Evolutionary conservation across 2,888 invertebrate genomes (phyloP), one percentile per base, ranked within the genome.

Genomic region (Hanleya hanleyi): DNA sequence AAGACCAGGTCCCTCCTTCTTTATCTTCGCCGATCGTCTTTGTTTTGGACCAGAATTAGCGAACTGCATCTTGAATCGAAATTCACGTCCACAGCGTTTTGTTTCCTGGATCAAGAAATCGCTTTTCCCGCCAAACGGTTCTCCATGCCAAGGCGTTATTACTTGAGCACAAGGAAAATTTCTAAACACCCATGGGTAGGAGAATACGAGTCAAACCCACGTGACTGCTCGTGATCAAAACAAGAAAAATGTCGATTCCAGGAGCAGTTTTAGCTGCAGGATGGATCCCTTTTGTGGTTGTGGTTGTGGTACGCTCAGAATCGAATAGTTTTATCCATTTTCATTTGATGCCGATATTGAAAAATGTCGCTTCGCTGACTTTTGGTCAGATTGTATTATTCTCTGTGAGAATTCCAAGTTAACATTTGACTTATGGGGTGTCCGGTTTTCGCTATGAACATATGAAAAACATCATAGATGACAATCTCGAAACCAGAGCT

Each of bases 281-380:
- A 49, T 90, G 90, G 90, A 86, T 90, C 67, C 90, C 90, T 0
- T 90, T 90, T 78, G 85, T 85, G 9, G 80, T 88, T 35, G 86
- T 87, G 18, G 77, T 89, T 22, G 78, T 88, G 73, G 88, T 88
- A 82, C 78, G 84, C 67, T 37, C n/a, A 41, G 47, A 15, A 41
- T 32, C 32, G 3, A 18, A 37, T 18, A 33, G 35, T n/a, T n/a
- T n/a, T n/a, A n/a, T n/a, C n/a, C n/a, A n/a, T n/a, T n/a, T n/a
- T n/a, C n/a, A n/a, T n/a, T n/a, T n/a, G n/a, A n/a, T n/a, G n/a
- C n/a, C n/a, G n/a, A n/a, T n/a, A n/a, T n/a, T n/a, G n/a, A n/a
- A n/a, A n/a, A n/a, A n/a, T n/a, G n/a, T n/a, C n/a, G n/a, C n/a
- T n/a, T n/a, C n/a, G n/a, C n/a, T n/a, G n/a, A n/a, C n/a, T n/a